Evolutionary conservation across 2,888 invertebrate species (phyloP).

Genomic region (Temnothorax unifasciatus): DNA sequence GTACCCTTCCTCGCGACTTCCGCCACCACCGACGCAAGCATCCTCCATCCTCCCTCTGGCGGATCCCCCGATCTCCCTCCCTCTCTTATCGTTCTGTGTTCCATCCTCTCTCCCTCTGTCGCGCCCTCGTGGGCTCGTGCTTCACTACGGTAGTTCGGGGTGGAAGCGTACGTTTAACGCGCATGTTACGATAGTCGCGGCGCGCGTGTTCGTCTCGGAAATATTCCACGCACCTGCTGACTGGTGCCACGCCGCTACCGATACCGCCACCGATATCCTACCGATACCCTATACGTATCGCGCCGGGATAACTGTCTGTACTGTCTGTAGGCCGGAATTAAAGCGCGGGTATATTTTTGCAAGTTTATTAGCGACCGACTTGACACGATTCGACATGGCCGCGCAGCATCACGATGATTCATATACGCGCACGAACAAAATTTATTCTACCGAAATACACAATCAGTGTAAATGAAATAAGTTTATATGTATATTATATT

Average conservation of each 20-base stretch:
- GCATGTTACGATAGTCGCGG: conserved; percentile 80
- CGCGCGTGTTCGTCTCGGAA: conserved; percentile 65
- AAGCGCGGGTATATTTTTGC: conserved; percentile 17
- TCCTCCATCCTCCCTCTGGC: conserved; percentile 37
- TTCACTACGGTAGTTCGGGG: conserved; percentile 57
- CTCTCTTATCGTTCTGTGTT: conserved; percentile 20
- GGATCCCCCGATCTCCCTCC: conserved; percentile 19
- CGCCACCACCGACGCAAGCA: conserved; percentile 65
- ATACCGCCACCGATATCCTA: conserved; percentile 39
- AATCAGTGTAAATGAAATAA: background rate
- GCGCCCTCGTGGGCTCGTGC: conserved; percentile 28
- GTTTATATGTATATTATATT: background rate
- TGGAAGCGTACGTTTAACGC: conserved; percentile 78
- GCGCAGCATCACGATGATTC: background rate
- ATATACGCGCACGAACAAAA: background rate
- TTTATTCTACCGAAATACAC: background rate
- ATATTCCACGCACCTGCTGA: conserved; percentile 62
- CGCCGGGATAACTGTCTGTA: background rate
- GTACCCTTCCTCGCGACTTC: conserved; percentile 72
- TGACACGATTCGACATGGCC: background rate
- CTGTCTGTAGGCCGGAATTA: conserved; percentile 22
- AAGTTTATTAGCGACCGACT: background rate
- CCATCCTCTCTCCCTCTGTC: conserved; percentile 52
- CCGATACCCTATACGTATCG: conserved; percentile 39
- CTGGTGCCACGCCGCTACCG: conserved; percentile 49